Percentiles rank a stretch among this genome's conserved stretches.
Evolutionary conservation across 2,888 invertebrate species (phyloP).

Genomic region (Muscina levida): DNA sequence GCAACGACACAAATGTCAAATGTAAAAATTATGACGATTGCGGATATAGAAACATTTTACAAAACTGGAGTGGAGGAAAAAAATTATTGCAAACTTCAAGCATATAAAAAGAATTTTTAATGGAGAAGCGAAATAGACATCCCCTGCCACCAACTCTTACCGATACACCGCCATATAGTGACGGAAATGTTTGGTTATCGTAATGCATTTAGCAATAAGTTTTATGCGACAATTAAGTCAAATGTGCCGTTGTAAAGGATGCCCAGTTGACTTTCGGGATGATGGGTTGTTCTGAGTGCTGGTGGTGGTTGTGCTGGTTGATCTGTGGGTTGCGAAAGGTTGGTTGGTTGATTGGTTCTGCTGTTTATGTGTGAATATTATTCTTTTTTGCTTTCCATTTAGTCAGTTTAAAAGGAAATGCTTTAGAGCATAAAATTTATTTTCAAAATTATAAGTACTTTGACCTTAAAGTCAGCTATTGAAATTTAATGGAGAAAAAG

Average conservation of each 20-base stretch:
- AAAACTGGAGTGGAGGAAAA: constrained; percentile 42
- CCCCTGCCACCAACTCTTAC: not conserved
- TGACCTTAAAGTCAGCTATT: constrained; percentile 9
- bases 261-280: constrained; percentile 15
- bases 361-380: constrained; percentile 35
- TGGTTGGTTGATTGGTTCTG: not conserved
- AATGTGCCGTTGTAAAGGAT: constrained; percentile 44
- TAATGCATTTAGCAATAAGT: constrained; percentile 61
- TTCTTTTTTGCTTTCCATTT: constrained; percentile 10
- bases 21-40: constrained; percentile 69
- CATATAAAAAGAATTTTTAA: constrained; percentile 24
- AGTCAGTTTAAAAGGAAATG: constrained; percentile 26
- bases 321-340: constrained; percentile 9
- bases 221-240: constrained; percentile 60
- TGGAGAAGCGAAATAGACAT: not conserved
- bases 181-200: constrained; percentile 60
- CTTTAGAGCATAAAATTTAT: constrained; percentile 14
- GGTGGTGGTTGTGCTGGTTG: not conserved
- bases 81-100: constrained; percentile 42
- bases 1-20: constrained; percentile 50
- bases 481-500: constrained; percentile 14
- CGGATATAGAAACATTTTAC: constrained; percentile 70
- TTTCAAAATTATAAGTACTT: constrained; percentile 27
- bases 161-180: not conserved
- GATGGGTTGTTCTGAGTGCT: not conserved